Evolutionary conservation across 37 sponge, comb jelly and placozoan genomes (phyloP).

Genomic region (Diacarnus erythraeanus): DNA sequence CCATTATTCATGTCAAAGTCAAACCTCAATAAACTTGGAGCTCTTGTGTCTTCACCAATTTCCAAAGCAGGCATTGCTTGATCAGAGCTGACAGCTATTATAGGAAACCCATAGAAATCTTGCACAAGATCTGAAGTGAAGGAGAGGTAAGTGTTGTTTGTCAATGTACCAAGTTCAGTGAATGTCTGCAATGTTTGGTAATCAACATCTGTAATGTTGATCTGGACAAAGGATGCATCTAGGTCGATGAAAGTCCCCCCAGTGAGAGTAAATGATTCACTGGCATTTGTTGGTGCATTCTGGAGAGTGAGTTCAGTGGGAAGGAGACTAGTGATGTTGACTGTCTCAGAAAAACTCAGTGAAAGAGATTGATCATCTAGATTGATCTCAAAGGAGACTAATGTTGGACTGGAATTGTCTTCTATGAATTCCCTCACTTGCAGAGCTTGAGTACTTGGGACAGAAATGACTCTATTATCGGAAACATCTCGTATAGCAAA

Average conservation of each 20-base stretch:
- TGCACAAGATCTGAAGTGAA: conserved; percentile 20
- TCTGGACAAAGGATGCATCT: conserved; percentile 35
- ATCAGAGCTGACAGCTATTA: conserved; percentile 27
- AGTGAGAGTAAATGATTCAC: conserved; percentile 51
- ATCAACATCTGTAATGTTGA: conserved; percentile 62
- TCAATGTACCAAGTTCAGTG: conserved; percentile 38
- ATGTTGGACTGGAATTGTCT: conserved; percentile 52
- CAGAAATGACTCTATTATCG: conserved; percentile 39
- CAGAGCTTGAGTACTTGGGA: conserved; percentile 14
- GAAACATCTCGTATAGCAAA: conserved; percentile 47
- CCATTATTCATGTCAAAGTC: conserved; percentile 73
- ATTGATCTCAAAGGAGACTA: conserved; percentile 56
- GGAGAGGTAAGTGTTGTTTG: conserved; percentile 63
- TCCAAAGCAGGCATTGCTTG: conserved; percentile 37
- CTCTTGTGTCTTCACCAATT: conserved; percentile 58
- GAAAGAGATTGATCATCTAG: conserved; percentile 33
- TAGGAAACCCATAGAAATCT: conserved; percentile 53
- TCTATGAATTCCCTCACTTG: conserved; percentile 32
- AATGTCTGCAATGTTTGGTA: conserved; percentile 41
- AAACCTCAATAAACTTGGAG: conserved; percentile 58
- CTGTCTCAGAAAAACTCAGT: conserved; percentile 73
- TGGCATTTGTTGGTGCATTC: conserved; percentile 35
- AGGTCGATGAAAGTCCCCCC: conserved; percentile 41
- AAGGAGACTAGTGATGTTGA: conserved; percentile 41
- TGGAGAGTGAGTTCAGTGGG: conserved; percentile 59